Conservation (phyloP, 92 coral and sea anemone species). For the Palythoa caribaeorum region DNA sequence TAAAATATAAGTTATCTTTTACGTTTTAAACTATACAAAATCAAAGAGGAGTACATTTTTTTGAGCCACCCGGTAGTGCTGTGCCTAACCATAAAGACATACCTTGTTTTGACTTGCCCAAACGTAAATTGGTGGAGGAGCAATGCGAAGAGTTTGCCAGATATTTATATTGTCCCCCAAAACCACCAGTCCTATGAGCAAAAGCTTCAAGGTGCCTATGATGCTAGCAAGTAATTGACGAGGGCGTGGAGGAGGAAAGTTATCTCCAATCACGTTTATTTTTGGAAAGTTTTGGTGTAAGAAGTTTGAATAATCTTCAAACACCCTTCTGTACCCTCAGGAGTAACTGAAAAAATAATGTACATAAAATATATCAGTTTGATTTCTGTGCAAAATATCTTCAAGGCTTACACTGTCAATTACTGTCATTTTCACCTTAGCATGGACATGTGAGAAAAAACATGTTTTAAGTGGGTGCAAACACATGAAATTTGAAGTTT, state of each 20-base stretch:
- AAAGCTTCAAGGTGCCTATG: conserved; percentile 78
- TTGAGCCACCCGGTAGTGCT: no score
- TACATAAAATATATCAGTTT: background rate
- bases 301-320: conserved; percentile 96
- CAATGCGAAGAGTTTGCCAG: conserved; percentile 78
- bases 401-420: no score
- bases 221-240: conserved; percentile 88
- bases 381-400: background rate
- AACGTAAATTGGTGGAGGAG: conserved; percentile 81
- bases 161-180: conserved; percentile 88
- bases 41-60: no score
- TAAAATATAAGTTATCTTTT: no score
- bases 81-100: background rate
- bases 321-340: conserved; percentile 99
- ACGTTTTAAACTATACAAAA: no score
- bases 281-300: conserved; percentile 95
- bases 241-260: conserved; percentile 97
- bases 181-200: conserved; percentile 80
- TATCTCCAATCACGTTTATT: conserved; percentile 88
- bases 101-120: conserved; percentile 99
- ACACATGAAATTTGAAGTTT: no score
- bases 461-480: no score
- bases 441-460: no score
- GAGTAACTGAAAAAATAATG: conserved; percentile 80
- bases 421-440: no score